Percentiles rank a stretch among this genome's conserved stretches.
These are phyloP conservation scores for Acrocephalus kingi DNA, from an alignment of 2,113 vertebrate genomes.

Conservation along the genomic window DNA sequence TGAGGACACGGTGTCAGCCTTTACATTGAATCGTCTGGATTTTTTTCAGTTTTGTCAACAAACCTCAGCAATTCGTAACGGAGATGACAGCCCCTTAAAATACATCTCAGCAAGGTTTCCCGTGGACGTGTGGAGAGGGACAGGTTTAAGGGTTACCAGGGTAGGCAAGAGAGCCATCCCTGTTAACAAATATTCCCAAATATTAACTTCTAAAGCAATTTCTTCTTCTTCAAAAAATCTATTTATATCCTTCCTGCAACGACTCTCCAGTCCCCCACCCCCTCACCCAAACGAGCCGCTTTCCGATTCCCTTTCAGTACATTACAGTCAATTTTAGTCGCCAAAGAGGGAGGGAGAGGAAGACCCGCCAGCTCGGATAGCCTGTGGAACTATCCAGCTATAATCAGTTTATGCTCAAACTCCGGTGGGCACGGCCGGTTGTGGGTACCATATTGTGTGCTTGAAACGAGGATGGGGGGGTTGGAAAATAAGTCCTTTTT, in stretches of 20 bases:
- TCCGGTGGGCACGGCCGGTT: background rate
- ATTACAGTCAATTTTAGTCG: background rate
- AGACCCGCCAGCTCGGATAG: background rate
- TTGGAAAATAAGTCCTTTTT: background rate
- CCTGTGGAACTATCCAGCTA: background rate
- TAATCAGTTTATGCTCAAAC: background rate
- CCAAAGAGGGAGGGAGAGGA: background rate
- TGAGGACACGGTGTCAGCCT: slow-evolving; percentile 19
- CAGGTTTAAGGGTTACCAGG: background rate
- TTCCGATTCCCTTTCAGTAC: background rate
- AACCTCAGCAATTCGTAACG: slow-evolving; percentile 27
- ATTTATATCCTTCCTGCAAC: slow-evolving; percentile 50
- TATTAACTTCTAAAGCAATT: background rate
- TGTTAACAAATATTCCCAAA: background rate
- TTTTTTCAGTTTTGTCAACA: slow-evolving; percentile 34
- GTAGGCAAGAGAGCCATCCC: background rate
- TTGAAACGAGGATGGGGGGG: background rate
- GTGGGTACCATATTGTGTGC: background rate
- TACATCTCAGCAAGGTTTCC: background rate
- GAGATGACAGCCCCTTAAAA: slow-evolving; percentile 22
- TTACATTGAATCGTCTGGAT: background rate
- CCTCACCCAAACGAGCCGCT: slow-evolving; percentile 5
- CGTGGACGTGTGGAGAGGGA: background rate
- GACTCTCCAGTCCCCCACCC: slow-evolving; percentile 21
- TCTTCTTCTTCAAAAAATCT: background rate